These are phyloP conservation scores for Macropis europaea DNA, from an alignment of 2,888 invertebrate species.

Conservation along the genomic window DNA sequence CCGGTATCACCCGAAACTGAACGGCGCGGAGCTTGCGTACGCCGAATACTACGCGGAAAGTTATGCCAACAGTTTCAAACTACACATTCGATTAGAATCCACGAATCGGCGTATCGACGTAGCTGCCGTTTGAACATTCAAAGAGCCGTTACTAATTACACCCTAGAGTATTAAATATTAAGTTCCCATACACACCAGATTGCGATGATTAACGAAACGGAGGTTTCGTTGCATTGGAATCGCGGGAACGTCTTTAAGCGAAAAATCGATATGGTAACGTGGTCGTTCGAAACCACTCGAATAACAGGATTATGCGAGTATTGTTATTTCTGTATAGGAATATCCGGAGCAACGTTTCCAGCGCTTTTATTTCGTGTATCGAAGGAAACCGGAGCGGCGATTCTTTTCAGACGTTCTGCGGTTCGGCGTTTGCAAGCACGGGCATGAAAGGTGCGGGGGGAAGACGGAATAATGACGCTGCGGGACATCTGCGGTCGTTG, in stretches of 20 bases:
- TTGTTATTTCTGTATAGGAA: conserved; percentile 18
- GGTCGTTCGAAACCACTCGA: conserved; percentile 7
- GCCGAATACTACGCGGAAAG: neutral
- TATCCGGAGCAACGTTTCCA: conserved; percentile 7
- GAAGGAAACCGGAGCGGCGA: conserved; percentile 31
- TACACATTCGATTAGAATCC: conserved; percentile 4
- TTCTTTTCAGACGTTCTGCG: conserved; percentile 35
- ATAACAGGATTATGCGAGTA: conserved; percentile 23
- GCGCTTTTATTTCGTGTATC: conserved; percentile 35
- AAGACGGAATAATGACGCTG: conserved; percentile 60
- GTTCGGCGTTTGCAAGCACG: conserved; percentile 28
- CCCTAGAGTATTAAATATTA: neutral
- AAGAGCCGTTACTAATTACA: neutral
- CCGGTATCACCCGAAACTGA: neutral
- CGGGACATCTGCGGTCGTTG: conserved; percentile 63
- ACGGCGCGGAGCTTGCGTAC: neutral
- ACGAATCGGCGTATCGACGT: conserved; percentile 1
- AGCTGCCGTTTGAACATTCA: neutral
- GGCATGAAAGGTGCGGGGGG: conserved; percentile 14
- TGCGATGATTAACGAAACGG: neutral
- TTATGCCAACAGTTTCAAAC: neutral
- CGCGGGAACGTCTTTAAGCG: neutral
- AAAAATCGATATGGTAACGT: conserved; percentile 24
- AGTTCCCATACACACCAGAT: neutral
- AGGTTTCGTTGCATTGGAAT: neutral